These are phyloP conservation scores for Yponomeuta malinellus DNA, from an alignment of 2,888 invertebrate species.

Conservation along the genomic window DNA sequence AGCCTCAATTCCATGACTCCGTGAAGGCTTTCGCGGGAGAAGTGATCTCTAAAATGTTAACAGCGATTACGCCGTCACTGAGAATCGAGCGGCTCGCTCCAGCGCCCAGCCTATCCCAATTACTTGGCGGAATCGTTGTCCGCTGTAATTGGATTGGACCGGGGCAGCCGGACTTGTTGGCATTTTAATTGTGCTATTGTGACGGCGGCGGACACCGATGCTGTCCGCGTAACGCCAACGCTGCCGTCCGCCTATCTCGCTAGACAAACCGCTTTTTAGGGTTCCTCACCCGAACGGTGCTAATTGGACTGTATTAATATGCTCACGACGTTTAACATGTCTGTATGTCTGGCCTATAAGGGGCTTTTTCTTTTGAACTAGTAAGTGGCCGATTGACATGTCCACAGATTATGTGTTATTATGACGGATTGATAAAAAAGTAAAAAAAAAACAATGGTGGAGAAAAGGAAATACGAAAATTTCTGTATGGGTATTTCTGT, in stretches of 20 bases:
- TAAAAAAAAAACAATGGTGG: too few relatives aligned
- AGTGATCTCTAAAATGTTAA: slow-evolving; percentile 17
- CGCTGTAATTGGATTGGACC: slow-evolving; percentile 73
- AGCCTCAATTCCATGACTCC: neutral
- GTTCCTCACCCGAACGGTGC: too few relatives aligned
- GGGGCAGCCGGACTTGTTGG: slow-evolving; percentile 71
- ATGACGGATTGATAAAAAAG: too few relatives aligned
- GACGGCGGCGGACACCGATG: slow-evolving; percentile 57
- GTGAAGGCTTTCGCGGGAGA: slow-evolving; percentile 12
- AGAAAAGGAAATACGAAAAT: too few relatives aligned
- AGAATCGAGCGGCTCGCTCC: slow-evolving; percentile 7
- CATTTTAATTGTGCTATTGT: slow-evolving; percentile 77
- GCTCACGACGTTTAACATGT: too few relatives aligned
- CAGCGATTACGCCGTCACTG: slow-evolving; percentile 15
- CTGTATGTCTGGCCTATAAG: too few relatives aligned
- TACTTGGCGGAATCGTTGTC: slow-evolving; percentile 74
- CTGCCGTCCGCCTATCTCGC: slow-evolving; percentile 31
- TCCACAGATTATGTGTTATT: too few relatives aligned
- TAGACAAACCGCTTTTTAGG: slow-evolving; percentile 51
- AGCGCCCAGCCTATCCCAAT: slow-evolving; percentile 51
- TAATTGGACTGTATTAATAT: too few relatives aligned
- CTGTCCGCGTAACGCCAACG: slow-evolving; percentile 35
- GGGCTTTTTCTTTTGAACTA: too few relatives aligned
- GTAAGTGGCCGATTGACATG: too few relatives aligned
- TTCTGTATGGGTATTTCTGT: too few relatives aligned